A percentile compares a stretch with the other conserved stretches of the same genome.
These are phyloP conservation scores for Drosophila arawakana DNA, from an alignment of 1,140 invertebrate species.

Conservation along the genomic window DNA sequence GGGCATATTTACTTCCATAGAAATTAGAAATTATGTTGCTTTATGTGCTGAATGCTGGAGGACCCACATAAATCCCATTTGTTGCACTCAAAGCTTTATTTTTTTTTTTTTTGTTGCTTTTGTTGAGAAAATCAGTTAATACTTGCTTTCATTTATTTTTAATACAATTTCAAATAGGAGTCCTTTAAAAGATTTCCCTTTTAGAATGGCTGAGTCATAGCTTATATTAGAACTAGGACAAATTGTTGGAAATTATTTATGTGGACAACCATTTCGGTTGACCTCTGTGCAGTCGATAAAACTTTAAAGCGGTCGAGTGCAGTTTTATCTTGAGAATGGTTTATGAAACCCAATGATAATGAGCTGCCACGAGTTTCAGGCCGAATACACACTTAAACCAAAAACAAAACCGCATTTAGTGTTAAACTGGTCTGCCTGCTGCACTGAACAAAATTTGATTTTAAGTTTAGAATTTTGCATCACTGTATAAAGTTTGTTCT, in stretches of 20 bases:
- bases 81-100: neutral
- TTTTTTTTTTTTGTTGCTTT: neutral
- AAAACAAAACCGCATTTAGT: neutral
- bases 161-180: no score
- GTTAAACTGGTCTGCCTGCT: neutral
- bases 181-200: neutral
- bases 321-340: neutral
- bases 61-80: constrained; percentile 5
- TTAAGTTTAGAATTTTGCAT: no score
- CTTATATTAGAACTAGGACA: neutral
- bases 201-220: neutral
- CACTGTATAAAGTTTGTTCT: no score
- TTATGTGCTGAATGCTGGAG: constrained; percentile 4
- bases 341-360: constrained; percentile 11
- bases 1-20: neutral
- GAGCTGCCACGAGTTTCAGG: neutral
- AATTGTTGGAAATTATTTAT: neutral
- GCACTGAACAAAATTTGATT: no score
- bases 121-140: neutral
- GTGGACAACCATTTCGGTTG: no score
- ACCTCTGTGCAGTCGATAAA: neutral
- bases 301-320: neutral
- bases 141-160: neutral
- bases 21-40: constrained; percentile 12
- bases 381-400: neutral